Conservation (phyloP, 2,797 vertebrate species). For the Tinamus major region DNA sequence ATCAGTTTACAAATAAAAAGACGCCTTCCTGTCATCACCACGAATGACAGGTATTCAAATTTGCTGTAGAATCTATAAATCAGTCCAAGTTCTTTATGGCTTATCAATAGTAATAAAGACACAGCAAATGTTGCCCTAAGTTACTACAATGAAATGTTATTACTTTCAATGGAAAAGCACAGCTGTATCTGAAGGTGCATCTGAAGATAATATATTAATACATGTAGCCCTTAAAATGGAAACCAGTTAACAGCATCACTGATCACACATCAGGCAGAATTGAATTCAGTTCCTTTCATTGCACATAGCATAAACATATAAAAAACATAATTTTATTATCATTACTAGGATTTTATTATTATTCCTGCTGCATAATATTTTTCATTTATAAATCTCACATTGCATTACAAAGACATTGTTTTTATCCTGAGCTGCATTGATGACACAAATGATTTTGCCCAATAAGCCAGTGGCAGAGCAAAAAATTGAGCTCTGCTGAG, state of each 20-base stretch:
- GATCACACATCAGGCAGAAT: not conserved
- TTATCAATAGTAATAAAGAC: conserved; percentile 11
- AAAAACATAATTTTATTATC: not conserved
- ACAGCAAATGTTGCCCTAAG: not conserved
- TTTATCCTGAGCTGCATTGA: not conserved
- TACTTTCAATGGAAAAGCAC: not conserved
- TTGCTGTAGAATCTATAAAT: not conserved
- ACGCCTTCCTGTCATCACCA: not conserved
- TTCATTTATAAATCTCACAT: not conserved
- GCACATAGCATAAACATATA: not conserved
- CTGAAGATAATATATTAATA: not conserved
- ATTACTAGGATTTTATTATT: not conserved
- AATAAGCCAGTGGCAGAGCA: conserved; percentile 29
- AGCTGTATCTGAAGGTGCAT: not conserved
- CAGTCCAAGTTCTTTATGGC: not conserved
- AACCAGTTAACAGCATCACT: not conserved
- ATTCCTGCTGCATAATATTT: not conserved
- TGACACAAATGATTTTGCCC: conserved; percentile 16
- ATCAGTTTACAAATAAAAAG: not conserved
- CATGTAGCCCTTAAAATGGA: not conserved
- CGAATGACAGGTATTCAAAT: not conserved
- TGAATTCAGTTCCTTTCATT: not conserved
- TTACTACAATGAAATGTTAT: not conserved
- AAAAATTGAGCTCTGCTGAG: conserved; percentile 14
- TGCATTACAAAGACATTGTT: not conserved